Evolutionary conservation across 2,113 vertebrate genomes (phyloP), one percentile per base, ranked within the genome.

Genomic region (Rutilus rutilus): DNA sequence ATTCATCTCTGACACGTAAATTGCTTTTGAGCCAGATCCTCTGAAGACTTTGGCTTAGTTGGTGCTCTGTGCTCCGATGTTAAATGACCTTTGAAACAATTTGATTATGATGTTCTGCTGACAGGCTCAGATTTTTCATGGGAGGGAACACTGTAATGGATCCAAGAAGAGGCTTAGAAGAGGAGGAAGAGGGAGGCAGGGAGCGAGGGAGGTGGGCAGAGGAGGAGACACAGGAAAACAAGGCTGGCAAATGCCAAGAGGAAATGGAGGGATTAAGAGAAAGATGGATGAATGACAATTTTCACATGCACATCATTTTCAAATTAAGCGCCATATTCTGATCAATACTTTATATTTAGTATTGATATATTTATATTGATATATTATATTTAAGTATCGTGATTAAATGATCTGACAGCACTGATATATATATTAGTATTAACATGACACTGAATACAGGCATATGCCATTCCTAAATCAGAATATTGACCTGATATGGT

Each of bases 21-120:
- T 93, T 93, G 93, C 91, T 89, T 94, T 93, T 91, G 91, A 92
- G 92, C 92, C 84, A 69, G 90, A 91, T 93, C 92, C 92, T 92
- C 91, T 81, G 36, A 90, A 88, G 92, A 91, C 92, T 91, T 88
- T 90, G 93, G 89, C 90, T 88, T 91, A 94, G 93, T 92, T 92
- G 92, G 91, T 93, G 92, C 91, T 93, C 90, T 90, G 91, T 91
- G 90, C 91, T 90, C 89, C 90, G 87, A 94, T 94, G 94, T 93
- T 94, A 94, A 95, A 95, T 94, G 94, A 95, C 94, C 94, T 94
- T 94, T 94, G 93, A 92, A 95, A 95, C 92, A 94, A 95, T 95
- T 94, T 94, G 93, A 95, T 95, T 94, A 95, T 93, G 93, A 94
- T 92, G 92, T 93, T 93, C 91, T 87, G 91, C 93, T 93, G 94